A percentile compares a stretch with the other conserved stretches of the same genome.
Conservation (phyloP, 2,888 invertebrate species). For the Fabriciana adippe region DNA sequence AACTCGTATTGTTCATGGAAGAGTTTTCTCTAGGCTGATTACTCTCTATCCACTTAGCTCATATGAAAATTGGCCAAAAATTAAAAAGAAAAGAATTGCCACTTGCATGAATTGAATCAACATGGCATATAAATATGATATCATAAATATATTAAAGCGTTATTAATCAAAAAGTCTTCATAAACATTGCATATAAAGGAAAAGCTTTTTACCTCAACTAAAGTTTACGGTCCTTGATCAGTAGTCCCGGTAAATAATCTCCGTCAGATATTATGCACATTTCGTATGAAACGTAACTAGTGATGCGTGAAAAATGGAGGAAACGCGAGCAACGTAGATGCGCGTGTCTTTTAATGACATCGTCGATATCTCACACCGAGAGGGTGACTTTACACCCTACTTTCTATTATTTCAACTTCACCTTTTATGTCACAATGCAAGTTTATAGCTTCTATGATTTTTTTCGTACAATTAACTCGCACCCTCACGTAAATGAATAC, state of each 20-base stretch:
- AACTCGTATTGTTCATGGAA: no score
- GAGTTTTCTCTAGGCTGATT: no score
- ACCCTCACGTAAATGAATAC: constrained; percentile 58
- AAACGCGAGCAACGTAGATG: constrained; percentile 45
- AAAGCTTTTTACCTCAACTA: constrained; percentile 29
- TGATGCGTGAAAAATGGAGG: constrained; percentile 58
- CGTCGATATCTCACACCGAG: constrained; percentile 51
- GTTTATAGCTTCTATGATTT: constrained; percentile 74
- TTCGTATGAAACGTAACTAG: constrained; percentile 50
- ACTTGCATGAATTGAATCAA: no score
- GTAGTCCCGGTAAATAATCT: constrained; percentile 30
- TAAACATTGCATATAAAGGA: constrained; percentile 22
- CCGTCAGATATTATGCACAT: constrained; percentile 45
- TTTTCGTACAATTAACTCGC: constrained; percentile 73
- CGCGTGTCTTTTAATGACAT: constrained; percentile 61
- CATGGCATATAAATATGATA: no score
- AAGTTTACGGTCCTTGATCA: constrained; percentile 39
- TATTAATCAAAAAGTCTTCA: constrained; percentile 12
- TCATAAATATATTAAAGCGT: no score
- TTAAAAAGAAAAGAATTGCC: no score
- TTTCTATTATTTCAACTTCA: constrained; percentile 71
- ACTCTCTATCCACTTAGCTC: no score
- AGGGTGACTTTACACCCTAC: constrained; percentile 57
- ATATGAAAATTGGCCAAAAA: no score
- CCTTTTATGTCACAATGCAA: constrained; percentile 71